Percentiles rank a stretch among this genome's conserved stretches.
These are phyloP conservation scores for Apis mellifera DNA, from an alignment of 1,140 invertebrate species.

Conservation along the genomic window Amel_HAv3.1 CM009935.2:4056501-4057000, in stretches of 20 bases:
- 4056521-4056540: neutral
- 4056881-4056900: neutral
- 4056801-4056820: slow-evolving; percentile 53
- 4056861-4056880: slow-evolving; percentile 32
- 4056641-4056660: slow-evolving; percentile 45
- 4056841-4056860: slow-evolving; percentile 31
- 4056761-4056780: slow-evolving; percentile 26
- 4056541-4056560: neutral
- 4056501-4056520: neutral
- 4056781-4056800: slow-evolving; percentile 30
- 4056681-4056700: slow-evolving; percentile 20
- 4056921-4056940: neutral
- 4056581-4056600: slow-evolving; percentile 4
- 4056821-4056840: slow-evolving; percentile 49
- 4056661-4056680: slow-evolving; percentile 57
- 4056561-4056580: slow-evolving; percentile 6
- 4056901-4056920: neutral
- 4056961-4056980: slow-evolving; percentile 16
- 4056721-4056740: slow-evolving; percentile 31
- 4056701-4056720: slow-evolving; percentile 41
- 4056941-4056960: slow-evolving; percentile 4
- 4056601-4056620: neutral
- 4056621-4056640: slow-evolving; percentile 34
- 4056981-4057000: neutral
- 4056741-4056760: slow-evolving; percentile 1